Conservation (phyloP, 2,888 invertebrate species). For the Nasonia oneida region DNA sequence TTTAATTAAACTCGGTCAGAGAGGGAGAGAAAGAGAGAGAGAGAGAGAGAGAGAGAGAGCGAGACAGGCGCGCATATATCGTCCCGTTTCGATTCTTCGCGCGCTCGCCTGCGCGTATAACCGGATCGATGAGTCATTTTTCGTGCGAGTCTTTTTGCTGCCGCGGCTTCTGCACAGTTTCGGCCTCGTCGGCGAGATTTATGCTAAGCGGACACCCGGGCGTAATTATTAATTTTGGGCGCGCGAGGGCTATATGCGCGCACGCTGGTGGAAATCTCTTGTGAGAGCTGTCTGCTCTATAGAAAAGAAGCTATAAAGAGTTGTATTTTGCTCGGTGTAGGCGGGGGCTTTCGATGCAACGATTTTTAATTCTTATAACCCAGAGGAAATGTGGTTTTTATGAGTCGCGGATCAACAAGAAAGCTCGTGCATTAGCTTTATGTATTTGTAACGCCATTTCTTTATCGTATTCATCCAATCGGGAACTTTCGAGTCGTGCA, state of each 20-base stretch:
- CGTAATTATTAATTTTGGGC: constrained; percentile 58
- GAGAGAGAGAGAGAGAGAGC: constrained; percentile 13
- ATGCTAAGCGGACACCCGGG: constrained; percentile 43
- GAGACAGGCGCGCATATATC: constrained; percentile 14
- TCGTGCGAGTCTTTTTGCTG: constrained; percentile 28
- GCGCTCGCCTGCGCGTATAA: constrained; percentile 24
- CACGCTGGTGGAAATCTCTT: not conserved
- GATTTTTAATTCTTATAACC: too few species aligned
- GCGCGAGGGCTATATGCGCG: not conserved
- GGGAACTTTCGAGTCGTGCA: not conserved
- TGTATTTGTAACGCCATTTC: too few species aligned
- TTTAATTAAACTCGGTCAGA: constrained; percentile 74
- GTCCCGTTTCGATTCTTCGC: constrained; percentile 62
- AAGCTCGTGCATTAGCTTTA: too few species aligned
- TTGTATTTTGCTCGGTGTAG: too few species aligned
- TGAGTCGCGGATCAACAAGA: not conserved
- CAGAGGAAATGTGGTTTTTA: not conserved
- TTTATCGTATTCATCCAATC: not conserved
- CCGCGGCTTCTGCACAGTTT: not conserved
- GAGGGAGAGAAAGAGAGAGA: constrained; percentile 14
- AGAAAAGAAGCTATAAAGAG: not conserved
- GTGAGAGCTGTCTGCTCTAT: not conserved
- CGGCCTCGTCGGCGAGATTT: constrained; percentile 49
- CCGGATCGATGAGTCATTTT: constrained; percentile 54
- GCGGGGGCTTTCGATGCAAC: too few species aligned